These are phyloP conservation scores for Monoplex corrugatus DNA, from an alignment of 2,888 invertebrate species.

Conservation along the genomic window DNA sequence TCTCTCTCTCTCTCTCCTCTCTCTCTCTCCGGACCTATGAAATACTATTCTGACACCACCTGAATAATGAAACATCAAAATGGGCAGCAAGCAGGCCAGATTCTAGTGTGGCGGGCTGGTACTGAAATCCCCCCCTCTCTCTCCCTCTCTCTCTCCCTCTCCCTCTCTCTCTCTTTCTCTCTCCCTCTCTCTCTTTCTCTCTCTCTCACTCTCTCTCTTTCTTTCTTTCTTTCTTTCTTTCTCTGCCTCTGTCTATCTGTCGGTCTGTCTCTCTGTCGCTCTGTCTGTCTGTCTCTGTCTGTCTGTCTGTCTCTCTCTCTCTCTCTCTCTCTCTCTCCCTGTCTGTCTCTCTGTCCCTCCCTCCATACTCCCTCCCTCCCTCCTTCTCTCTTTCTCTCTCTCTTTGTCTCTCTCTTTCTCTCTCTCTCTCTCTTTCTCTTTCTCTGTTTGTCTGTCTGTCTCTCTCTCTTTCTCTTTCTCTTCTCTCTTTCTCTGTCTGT, in stretches of 20 bases:
- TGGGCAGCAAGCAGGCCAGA: too few species aligned
- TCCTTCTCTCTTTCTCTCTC: neutral
- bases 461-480: neutral
- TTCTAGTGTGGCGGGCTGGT: too few species aligned
- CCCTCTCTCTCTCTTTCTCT: too few species aligned
- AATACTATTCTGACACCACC: too few species aligned
- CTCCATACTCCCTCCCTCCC: neutral
- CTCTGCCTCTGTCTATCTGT: neutral
- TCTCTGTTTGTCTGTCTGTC: neutral
- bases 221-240: neutral
- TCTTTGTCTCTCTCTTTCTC: neutral
- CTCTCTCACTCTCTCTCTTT: neutral
- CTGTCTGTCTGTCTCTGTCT: neutral
- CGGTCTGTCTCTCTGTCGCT: neutral
- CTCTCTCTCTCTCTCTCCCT: neutral
- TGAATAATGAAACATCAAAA: too few species aligned
- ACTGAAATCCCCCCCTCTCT: too few species aligned
- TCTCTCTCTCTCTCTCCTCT: neutral
- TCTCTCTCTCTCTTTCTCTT: neutral
- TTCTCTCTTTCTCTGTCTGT: neutral
- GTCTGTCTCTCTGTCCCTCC: neutral
- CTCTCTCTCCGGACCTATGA: too few species aligned
- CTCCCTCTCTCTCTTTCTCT: too few species aligned
- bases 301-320: slow-evolving; percentile 8
- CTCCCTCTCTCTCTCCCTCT: too few species aligned